Conservation (phyloP, 2,888 invertebrate genomes). For the Drepana falcataria region DNA sequence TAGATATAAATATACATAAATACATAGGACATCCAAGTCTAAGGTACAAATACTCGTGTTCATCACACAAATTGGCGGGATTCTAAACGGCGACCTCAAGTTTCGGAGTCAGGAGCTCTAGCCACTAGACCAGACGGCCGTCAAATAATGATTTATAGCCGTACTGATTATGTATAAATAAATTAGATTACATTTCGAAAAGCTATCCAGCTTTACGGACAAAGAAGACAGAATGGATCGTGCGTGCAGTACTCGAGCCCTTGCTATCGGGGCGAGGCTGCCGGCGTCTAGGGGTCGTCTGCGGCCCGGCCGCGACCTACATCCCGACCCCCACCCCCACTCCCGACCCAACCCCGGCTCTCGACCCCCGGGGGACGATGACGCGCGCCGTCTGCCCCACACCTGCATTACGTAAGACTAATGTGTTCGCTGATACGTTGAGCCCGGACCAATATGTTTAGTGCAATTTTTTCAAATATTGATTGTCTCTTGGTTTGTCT, state of each 20-base stretch:
- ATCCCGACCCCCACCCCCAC: constrained; percentile 35
- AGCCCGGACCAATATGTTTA: background rate
- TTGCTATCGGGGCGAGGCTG: constrained; percentile 40
- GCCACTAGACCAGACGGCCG: too few species aligned
- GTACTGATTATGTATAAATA: too few species aligned
- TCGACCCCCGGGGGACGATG: constrained; percentile 27
- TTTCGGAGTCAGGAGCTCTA: too few species aligned
- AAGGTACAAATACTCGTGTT: too few species aligned
- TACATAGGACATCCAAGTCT: too few species aligned
- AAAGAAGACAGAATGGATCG: background rate
- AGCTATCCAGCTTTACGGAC: background rate
- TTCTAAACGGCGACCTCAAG: too few species aligned
- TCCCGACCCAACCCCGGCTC: constrained; percentile 15
- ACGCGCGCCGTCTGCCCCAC: constrained; percentile 40
- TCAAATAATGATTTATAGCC: too few species aligned
- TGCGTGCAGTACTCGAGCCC: constrained; percentile 6
- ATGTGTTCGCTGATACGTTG: constrained; percentile 40
- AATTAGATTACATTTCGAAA: too few species aligned
- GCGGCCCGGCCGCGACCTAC: constrained; percentile 70
- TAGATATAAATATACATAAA: too few species aligned
- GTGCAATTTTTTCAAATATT: too few species aligned
- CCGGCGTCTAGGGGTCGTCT: constrained; percentile 73
- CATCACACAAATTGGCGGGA: too few species aligned
- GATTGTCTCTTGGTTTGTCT: too few species aligned
- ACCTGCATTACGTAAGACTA: constrained; percentile 66